These are phyloP conservation scores for Dysidea cf. avara DNA, from an alignment of 37 sponge, comb jelly and placozoan species.

Conservation along the genomic window DNA sequence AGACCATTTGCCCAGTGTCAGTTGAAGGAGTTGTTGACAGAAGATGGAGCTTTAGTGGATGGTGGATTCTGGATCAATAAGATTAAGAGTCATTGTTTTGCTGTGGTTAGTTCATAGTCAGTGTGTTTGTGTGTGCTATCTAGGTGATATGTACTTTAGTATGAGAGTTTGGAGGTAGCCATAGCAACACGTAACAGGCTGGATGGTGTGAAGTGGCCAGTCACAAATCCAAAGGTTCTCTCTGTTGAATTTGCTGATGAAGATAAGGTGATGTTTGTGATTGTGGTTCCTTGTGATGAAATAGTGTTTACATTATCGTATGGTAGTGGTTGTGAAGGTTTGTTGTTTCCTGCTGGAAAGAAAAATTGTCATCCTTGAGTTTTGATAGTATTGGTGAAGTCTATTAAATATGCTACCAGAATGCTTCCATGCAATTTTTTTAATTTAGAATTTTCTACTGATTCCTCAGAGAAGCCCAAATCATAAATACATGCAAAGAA, in stretches of 20 bases:
- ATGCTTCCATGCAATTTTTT: no score
- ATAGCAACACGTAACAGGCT: constrained; percentile 51
- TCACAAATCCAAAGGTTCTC: constrained; percentile 73
- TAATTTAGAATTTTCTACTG: no score
- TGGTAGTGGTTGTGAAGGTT: background rate
- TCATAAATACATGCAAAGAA: no score
- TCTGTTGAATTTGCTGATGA: constrained; percentile 59
- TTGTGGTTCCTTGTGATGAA: background rate
- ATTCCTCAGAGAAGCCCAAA: no score
- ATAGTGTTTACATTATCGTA: background rate
- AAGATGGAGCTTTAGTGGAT: constrained; percentile 60
- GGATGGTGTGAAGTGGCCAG: constrained; percentile 89
- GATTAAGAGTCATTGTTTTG: constrained; percentile 83
- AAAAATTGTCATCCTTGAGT: no score
- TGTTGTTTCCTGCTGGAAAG: background rate
- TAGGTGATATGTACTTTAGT: constrained; percentile 24
- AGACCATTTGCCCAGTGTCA: constrained; percentile 85
- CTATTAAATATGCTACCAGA: no score
- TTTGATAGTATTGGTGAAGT: no score
- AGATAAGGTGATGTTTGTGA: constrained; percentile 20
- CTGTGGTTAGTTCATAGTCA: constrained; percentile 52
- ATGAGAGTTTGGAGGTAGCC: constrained; percentile 43
- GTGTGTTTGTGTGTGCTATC: background rate
- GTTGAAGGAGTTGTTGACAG: constrained; percentile 68
- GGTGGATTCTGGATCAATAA: constrained; percentile 86